These are phyloP conservation scores for Eurosta solidaginis DNA, from an alignment of 1,140 invertebrate species.

Conservation along the genomic window DNA sequence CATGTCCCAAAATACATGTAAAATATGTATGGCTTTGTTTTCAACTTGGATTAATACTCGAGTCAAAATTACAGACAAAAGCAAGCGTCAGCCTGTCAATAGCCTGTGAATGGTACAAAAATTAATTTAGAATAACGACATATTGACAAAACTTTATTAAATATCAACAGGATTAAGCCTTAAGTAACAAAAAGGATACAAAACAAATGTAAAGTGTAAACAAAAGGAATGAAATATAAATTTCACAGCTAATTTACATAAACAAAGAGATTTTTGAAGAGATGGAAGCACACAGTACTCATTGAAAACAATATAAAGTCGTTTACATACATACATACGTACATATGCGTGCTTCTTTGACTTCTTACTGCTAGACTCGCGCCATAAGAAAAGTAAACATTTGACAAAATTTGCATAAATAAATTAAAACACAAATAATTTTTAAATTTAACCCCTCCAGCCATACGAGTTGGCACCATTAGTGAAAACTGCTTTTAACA, in stretches of 20 bases:
- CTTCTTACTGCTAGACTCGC: slow-evolving; percentile 2
- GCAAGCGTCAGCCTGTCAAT: not conserved
- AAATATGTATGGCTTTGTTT: not conserved
- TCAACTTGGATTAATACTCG: not conserved
- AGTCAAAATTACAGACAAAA: not conserved
- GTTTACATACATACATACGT: not conserved
- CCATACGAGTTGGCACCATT: not conserved
- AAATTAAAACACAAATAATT: slow-evolving; percentile 47
- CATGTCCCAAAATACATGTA: not conserved
- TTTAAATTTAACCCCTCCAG: not conserved
- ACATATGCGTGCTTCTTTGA: not conserved
- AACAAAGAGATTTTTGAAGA: slow-evolving; percentile 9
- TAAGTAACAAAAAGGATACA: not conserved
- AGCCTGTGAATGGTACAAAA: no score
- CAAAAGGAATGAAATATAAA: slow-evolving; percentile 36
- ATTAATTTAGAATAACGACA: not conserved
- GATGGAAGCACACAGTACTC: not conserved
- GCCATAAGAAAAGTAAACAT: slow-evolving; percentile 58
- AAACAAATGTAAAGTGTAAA: slow-evolving; percentile 8
- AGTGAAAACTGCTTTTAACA: no score
- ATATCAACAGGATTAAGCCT: not conserved
- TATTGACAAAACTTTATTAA: not conserved
- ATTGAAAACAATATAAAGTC: not conserved
- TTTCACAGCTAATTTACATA: slow-evolving; percentile 31
- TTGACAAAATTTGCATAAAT: slow-evolving; percentile 52